Conservation (phyloP, 2,888 invertebrate species). For the Osmoderma eremita region DNA sequence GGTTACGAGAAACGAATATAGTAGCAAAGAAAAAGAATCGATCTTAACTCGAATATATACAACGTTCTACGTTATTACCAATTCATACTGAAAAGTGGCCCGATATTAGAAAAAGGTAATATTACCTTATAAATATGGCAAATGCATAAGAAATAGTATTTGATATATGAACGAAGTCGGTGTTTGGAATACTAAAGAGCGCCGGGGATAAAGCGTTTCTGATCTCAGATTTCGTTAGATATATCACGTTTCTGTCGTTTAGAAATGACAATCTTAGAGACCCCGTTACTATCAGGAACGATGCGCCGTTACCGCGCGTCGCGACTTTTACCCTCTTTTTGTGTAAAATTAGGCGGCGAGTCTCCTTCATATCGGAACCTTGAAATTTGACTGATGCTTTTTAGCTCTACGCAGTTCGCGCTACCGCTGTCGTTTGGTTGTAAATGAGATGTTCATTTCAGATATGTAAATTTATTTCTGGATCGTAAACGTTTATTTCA, state of each 20-base stretch:
- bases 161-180: constrained; percentile 47
- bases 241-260: constrained; percentile 53
- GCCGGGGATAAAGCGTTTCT: constrained; percentile 48
- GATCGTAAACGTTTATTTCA: constrained; percentile 31
- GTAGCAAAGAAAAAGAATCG: constrained; percentile 48
- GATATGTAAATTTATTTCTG: constrained; percentile 50
- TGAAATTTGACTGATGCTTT: constrained; percentile 52
- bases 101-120: constrained; percentile 50
- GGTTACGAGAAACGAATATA: not conserved
- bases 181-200: constrained; percentile 50
- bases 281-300: constrained; percentile 5
- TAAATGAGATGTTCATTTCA: constrained; percentile 52
- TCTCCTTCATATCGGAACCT: constrained; percentile 31
- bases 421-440: constrained; percentile 35
- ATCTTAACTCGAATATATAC: constrained; percentile 45
- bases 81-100: constrained; percentile 50
- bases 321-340: constrained; percentile 45
- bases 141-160: constrained; percentile 49
- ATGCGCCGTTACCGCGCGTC: constrained; percentile 32
- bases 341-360: constrained; percentile 45
- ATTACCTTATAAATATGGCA: constrained; percentile 49
- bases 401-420: constrained; percentile 16
- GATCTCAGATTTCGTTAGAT: constrained; percentile 51
- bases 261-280: constrained; percentile 52
- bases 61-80: constrained; percentile 51